Conservation (phyloP, 1,140 invertebrate species). For the Anastrepha obliqua region DNA sequence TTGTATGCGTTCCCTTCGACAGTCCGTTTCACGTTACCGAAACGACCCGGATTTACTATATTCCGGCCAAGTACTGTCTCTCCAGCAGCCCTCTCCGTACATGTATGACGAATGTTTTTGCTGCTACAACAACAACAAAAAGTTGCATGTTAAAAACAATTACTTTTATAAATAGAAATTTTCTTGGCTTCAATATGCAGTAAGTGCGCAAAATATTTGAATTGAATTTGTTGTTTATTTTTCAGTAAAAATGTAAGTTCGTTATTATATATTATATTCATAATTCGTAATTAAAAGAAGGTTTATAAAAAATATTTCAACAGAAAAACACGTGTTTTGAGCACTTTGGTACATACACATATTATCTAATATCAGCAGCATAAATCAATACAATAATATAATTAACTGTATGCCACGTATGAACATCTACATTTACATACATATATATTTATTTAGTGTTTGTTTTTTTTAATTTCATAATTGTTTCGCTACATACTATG, state of each 20-base stretch:
- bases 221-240: slow-evolving; percentile 36
- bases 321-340: slow-evolving; percentile 45
- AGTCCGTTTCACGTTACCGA: no score
- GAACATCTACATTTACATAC: slow-evolving; percentile 38
- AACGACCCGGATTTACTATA: no score
- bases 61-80: no score
- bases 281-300: slow-evolving; percentile 28
- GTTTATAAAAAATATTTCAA: slow-evolving; percentile 31
- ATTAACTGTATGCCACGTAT: not conserved
- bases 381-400: slow-evolving; percentile 44
- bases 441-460: slow-evolving; percentile 8
- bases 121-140: not conserved
- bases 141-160: not conserved
- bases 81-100: no score
- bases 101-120: no score
- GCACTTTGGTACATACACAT: slow-evolving; percentile 53
- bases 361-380: slow-evolving; percentile 39
- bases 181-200: no score
- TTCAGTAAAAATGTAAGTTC: slow-evolving; percentile 45
- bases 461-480: not conserved
- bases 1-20: no score
- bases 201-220: not conserved
- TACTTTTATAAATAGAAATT: not conserved
- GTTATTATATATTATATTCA: slow-evolving; percentile 25
- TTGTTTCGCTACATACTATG: not conserved